Base-by-base conservation (phyloP, 2,888 invertebrate species). In the Poecilobothrus nobilitatus region DNA sequence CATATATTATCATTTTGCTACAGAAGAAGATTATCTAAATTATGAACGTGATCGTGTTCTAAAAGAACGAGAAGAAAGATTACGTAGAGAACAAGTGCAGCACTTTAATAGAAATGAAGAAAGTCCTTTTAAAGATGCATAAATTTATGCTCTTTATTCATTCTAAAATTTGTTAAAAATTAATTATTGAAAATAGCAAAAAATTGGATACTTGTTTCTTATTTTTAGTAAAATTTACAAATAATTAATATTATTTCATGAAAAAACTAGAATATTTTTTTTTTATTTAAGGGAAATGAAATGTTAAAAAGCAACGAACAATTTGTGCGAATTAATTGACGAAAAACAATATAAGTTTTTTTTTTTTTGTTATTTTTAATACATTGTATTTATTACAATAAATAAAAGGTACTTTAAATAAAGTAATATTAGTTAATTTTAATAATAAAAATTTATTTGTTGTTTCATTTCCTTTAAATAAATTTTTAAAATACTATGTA, bases 71-170 rank as follows among this genome's bases (percentile, higher is more conserved):
- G 66, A 68, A 63, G 22, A 34, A n/a, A 18, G 34, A 22, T 37
- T 44, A 21, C 53, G 15, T 33, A 34, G 10, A 34, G 22, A 53
- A 27, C 70, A 67, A 41, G 62, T 61, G 22, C 65, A 68, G 53
- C 9, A 61, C 21, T 63, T 6, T n/a, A 21, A 22, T 21, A 2
- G 21, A 20, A 9, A n/a, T 12, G 34, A 34, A 3, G 67, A 70
- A 37, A 66, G 68, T 66, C 72, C 71, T 7, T 70, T 72, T 70
- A 71, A 69, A 63, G 68, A 66, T 34, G 72, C 71, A 20, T 72
- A 67, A 66, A 5, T 44, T 63, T 66, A 18, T 44, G 15, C 6
- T 37, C 27, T 4, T 27, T 27, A 27, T 27, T 27, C 27, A 5
- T 37, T 37, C 7, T 37, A 12, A 34, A 37, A 37, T 37, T 37